Base-by-base conservation (phyloP, 2,888 invertebrate genomes). In the Trissoscelio sp. region DNA sequence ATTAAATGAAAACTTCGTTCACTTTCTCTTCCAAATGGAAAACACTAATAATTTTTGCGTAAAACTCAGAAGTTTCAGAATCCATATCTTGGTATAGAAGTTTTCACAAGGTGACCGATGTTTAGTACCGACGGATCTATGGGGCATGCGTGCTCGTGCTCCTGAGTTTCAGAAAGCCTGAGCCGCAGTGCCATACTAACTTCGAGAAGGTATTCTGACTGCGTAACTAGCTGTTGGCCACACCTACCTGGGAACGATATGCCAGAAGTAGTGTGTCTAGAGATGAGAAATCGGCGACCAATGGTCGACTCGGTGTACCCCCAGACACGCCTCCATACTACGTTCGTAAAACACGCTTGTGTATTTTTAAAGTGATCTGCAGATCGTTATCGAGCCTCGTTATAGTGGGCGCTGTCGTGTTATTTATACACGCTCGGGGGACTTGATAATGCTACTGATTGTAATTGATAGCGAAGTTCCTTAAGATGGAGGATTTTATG, bases 131-230 rank as follows among this genome's bases (percentile, higher is more conserved):
- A n/a, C n/a, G n/a, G n/a, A n/a, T n/a, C n/a, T n/a, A n/a, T n/a
- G n/a, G n/a, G n/a, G n/a, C n/a, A n/a, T n/a, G n/a, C n/a, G n/a
- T n/a, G n/a, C n/a, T n/a, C n/a, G n/a, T n/a, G n/a, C n/a, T n/a
- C 24, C 86, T 87, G 86, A 83, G 85, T 84, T 75, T 74, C 81
- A 81, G 87, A 88, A n/a, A n/a, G n/a, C 24, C 86, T 87, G 86
- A 83, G 85, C 84, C 74, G 73, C 81, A 81, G 87, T 88, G 87
- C 86, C 84, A 85, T 79, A 91, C 90, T 90, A 86, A 86, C 58
- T 20, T 64, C 16, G 42, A 22, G 14, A 58, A 60, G 66, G n/a
- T n/a, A n/a, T n/a, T n/a, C n/a, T 81, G 73, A 34, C 57, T 42
- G 51, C 16, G 62, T 75, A 66, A 75, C 79, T 79, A 77, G 55